Conservation (phyloP, 2,888 invertebrate genomes). For the Macrophya annulata region DNA sequence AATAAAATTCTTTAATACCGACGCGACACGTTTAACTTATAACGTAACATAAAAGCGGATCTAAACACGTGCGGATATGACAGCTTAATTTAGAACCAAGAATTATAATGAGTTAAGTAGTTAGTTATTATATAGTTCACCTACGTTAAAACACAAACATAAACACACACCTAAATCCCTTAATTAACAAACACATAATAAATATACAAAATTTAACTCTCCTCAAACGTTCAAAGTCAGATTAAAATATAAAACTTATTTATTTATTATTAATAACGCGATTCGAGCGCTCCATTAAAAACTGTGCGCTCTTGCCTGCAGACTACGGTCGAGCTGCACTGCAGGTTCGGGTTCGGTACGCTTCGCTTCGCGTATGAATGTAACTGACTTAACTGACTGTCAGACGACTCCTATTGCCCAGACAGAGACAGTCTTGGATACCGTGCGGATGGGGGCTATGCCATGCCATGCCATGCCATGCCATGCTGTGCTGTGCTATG, state of each 20-base stretch:
- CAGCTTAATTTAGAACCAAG: neutral
- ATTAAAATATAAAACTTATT: neutral
- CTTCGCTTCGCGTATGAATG: constrained; percentile 61
- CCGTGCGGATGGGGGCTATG: constrained; percentile 4
- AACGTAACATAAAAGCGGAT: neutral
- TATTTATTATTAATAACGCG: neutral
- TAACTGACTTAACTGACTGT: constrained; percentile 70
- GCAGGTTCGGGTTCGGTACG: neutral
- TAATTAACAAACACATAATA: neutral
- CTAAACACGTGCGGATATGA: neutral
- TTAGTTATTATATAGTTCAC: neutral
- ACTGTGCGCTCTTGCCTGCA: constrained; percentile 3
- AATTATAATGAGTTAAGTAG: neutral
- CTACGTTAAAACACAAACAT: too few species aligned
- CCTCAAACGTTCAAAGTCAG: neutral
- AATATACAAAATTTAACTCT: neutral
- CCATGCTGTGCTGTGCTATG: too few species aligned
- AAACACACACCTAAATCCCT: too few species aligned
- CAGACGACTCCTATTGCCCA: constrained; percentile 64
- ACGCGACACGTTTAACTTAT: neutral
- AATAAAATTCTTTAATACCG: neutral
- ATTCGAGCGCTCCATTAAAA: neutral
- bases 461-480: too few species aligned
- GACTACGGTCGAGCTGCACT: neutral
- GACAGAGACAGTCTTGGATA: constrained; percentile 60